A percentile compares a stretch with the other conserved stretches of the same genome.
These are phyloP conservation scores for Lithophane semibrunnea DNA, from an alignment of 2,888 invertebrate genomes.

Conservation along the genomic window DNA sequence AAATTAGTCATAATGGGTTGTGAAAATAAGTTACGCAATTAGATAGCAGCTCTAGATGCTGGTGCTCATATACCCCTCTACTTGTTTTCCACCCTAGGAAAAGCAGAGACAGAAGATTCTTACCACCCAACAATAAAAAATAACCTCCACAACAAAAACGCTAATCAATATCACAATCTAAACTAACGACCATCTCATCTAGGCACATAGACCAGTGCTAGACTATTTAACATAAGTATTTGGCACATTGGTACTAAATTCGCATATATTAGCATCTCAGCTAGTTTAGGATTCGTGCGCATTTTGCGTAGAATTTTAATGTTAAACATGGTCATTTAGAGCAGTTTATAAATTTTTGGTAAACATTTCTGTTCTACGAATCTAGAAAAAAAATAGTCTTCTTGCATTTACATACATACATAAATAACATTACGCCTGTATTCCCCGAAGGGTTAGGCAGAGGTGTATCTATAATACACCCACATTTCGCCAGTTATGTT, in stretches of 20 bases:
- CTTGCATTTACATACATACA: no score
- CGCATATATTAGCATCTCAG: conserved; percentile 36
- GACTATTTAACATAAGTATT: conserved; percentile 57
- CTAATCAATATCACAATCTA: conserved; percentile 1
- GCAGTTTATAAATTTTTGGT: background rate
- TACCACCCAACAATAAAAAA: background rate
- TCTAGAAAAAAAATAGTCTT: no score
- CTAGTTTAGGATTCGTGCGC: conserved; percentile 14
- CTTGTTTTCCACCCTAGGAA: no score
- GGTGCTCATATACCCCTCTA: no score
- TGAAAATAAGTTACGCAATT: no score
- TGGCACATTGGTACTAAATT: conserved; percentile 49
- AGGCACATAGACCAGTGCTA: conserved; percentile 14
- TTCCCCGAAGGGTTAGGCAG: no score
- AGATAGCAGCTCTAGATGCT: no score
- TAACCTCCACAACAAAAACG: background rate
- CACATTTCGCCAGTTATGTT: no score
- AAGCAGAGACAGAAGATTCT: background rate
- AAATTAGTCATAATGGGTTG: no score
- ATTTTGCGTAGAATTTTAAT: conserved; percentile 27
- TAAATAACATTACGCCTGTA: no score
- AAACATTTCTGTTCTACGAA: background rate
- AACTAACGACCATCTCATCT: conserved; percentile 25
- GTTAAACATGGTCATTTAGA: conserved; percentile 6
- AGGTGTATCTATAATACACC: no score